Base-by-base conservation (phyloP, 2,113 vertebrate genomes). In the Acanthisitta chloris region DNA sequence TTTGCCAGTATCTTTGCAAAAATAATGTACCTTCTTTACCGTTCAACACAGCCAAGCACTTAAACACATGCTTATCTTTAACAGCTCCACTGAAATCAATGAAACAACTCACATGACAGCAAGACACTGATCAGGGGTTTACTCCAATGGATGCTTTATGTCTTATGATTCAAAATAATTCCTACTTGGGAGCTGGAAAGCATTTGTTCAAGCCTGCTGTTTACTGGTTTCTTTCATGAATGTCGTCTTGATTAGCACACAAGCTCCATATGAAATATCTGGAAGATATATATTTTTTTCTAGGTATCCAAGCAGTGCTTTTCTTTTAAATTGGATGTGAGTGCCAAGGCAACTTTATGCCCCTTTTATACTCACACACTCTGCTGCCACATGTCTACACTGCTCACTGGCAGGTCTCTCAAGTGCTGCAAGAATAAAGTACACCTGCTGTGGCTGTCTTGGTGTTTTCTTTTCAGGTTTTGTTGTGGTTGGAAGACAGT, bases 231-330 rank as follows among this genome's bases (percentile, higher is more conserved):
- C 76, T 78, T 92, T 31, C 43, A 71, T 94, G 88, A 96, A 96
- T 81, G 58, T 96, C 58, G 42, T 85, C 88, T 83, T 96, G 95
- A 92, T 96, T 95, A 87, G 71, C 81, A 23, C 77, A 71, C 83
- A 66, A 66, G 88, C 91, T 92, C 88, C 45, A 48, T 71, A 40
- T 48, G 43, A 87, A 86, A 55, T 85, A 89, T 88, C 79, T 95
- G 95, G 62, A 94, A 92, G 84, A 94, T 51, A 61, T 10, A 1
- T 82, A 92, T 93, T 94, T 96, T 93, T 94, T 96, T 94, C 54
- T 82, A 59, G 19, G 25, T 88, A 90, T 58, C 71, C 51, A 90
- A 58, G 91, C 31, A 66, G 43, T 48, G 64, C 7, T 92, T 94
- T 94, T 51, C 55, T 71, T 94, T 90, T 79, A 87, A 86, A 92